Evolutionary conservation across 2,888 invertebrate genomes (phyloP).

Genomic region (Eumacrocentrus americanus): DNA sequence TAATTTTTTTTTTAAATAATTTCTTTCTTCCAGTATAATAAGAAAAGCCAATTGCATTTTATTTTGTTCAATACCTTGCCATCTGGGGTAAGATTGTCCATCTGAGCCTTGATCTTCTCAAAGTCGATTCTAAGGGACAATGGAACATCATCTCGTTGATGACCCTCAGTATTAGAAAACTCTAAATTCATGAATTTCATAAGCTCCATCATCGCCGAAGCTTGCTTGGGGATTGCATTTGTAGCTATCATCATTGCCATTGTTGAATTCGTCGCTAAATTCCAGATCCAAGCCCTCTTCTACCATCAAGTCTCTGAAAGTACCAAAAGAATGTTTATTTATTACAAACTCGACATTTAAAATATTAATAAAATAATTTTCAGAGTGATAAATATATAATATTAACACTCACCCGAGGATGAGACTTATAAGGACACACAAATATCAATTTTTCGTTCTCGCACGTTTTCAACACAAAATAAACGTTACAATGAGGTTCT

Average conservation of each 20-base stretch:
- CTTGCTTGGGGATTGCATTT: slow-evolving; percentile 34
- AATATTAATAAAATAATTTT: background rate
- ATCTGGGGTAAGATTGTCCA: slow-evolving; percentile 64
- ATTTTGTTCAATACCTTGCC: slow-evolving; percentile 56
- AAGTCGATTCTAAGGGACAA: slow-evolving; percentile 59
- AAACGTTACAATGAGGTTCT: background rate
- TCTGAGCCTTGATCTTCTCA: slow-evolving; percentile 63
- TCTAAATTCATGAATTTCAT: slow-evolving; percentile 49
- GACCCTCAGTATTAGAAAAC: slow-evolving; percentile 55
- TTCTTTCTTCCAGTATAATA: background rate
- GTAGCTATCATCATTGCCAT: slow-evolving; percentile 38
- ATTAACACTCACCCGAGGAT: slow-evolving; percentile 37
- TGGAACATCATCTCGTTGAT: slow-evolving; percentile 58
- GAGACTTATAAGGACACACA: slow-evolving; percentile 37
- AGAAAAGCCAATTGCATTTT: background rate
- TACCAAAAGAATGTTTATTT: background rate
- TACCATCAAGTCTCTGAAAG: slow-evolving; percentile 43
- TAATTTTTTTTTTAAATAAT: no score
- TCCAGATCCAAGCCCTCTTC: slow-evolving; percentile 43
- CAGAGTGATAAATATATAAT: no score
- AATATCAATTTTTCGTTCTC: slow-evolving; percentile 5
- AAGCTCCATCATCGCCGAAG: slow-evolving; percentile 48
- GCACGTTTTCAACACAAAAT: background rate
- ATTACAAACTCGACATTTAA: background rate
- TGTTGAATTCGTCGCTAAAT: slow-evolving; percentile 33